Conservation (phyloP, 2,888 invertebrate species). For the Sarcophaga caerulescens region DNA sequence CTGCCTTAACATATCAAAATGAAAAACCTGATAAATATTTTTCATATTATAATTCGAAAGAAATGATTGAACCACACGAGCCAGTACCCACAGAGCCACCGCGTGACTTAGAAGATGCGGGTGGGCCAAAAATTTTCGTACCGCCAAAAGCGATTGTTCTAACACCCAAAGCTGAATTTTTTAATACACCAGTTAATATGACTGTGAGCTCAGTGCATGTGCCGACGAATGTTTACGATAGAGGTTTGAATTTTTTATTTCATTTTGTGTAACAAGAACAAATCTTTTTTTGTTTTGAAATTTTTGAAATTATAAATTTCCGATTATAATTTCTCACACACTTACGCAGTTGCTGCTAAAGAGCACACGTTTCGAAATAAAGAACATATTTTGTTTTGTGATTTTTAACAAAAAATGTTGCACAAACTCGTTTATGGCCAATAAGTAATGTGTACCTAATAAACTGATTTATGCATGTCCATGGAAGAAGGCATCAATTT, state of each 20-base stretch:
- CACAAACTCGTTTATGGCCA: conserved; percentile 67
- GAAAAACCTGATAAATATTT: conserved; percentile 84
- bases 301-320: not conserved
- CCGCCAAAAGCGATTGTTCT: conserved; percentile 85
- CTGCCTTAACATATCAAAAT: conserved; percentile 85
- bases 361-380: conserved; percentile 51
- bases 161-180: conserved; percentile 88
- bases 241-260: conserved; percentile 83
- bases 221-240: conserved; percentile 96
- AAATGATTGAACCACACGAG: conserved; percentile 84
- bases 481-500: not conserved
- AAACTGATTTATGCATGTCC: not conserved
- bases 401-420: conserved; percentile 70
- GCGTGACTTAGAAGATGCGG: conserved; percentile 83
- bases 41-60: conserved; percentile 87
- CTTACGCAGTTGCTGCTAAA: conserved; percentile 66
- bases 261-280: conserved; percentile 23
- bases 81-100: conserved; percentile 82
- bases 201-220: conserved; percentile 95
- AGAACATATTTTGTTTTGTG: conserved; percentile 39
- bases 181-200: conserved; percentile 88
- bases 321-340: conserved; percentile 36
- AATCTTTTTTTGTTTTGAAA: conserved; percentile 23
- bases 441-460: conserved; percentile 66
- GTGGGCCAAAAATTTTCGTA: conserved; percentile 83